phyloP scores from a whole-genome alignment of 2,113 vertebrate genomes.

The Ia io region DNA sequence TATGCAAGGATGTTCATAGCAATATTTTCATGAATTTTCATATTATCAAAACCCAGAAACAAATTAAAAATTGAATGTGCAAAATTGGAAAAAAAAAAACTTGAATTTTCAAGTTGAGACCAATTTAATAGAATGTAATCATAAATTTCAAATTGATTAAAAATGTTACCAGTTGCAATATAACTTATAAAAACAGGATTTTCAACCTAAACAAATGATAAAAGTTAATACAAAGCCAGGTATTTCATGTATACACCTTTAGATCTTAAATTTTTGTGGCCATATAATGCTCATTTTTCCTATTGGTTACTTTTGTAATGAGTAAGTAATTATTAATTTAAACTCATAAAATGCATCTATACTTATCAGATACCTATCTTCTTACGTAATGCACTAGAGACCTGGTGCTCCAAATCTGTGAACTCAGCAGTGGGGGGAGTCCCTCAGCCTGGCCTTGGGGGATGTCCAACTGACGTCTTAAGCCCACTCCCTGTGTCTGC shows the following conservation, averaged over 20 bases:
- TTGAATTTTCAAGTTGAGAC: neutral
- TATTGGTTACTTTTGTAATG: neutral
- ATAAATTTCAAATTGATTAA: neutral
- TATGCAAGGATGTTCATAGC: neutral
- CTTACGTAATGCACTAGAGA: too few relatives aligned
- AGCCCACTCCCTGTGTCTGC: too few relatives aligned
- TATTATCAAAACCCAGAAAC: neutral
- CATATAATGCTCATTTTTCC: neutral
- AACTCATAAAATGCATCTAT: neutral
- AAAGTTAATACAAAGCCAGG: neutral
- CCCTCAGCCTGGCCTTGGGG: too few relatives aligned
- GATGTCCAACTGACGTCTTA: too few relatives aligned
- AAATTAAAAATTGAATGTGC: neutral
- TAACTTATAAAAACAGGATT: neutral
- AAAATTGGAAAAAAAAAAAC: neutral
- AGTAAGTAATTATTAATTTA: neutral
- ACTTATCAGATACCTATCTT: neutral
- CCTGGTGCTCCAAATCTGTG: too few relatives aligned
- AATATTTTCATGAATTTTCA: neutral
- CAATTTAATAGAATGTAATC: neutral
- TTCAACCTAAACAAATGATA: neutral
- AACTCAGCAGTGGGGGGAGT: too few relatives aligned
- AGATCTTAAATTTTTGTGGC: neutral
- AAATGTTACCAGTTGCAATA: neutral
- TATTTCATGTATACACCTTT: neutral